Percentiles rank a stretch among this genome's conserved stretches.
These are phyloP conservation scores for Oreochromis aureus DNA, from an alignment of 2,113 vertebrate species.

Conservation along the genomic window DNA sequence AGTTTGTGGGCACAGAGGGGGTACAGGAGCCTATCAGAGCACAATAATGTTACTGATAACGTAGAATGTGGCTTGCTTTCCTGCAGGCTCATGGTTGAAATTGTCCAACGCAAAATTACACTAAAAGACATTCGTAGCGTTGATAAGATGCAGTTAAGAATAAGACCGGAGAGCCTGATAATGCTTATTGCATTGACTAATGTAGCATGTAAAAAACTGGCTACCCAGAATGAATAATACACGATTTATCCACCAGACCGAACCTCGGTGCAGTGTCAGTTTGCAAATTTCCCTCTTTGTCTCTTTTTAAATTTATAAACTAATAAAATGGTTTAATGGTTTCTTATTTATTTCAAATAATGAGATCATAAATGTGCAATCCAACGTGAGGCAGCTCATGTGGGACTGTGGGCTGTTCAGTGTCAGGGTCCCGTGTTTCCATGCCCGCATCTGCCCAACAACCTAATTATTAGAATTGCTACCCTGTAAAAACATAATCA, in stretches of 20 bases:
- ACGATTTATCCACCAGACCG: not conserved
- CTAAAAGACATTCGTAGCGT: not conserved
- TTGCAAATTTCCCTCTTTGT: not conserved
- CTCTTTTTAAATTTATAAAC: not conserved
- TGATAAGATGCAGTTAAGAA: not conserved
- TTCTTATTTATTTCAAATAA: not conserved
- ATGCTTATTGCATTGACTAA: not conserved
- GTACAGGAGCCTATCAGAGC: constrained; percentile 42
- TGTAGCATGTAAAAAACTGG: not conserved
- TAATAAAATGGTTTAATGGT: not conserved
- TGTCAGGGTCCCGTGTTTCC: not conserved
- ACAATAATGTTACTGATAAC: constrained; percentile 49
- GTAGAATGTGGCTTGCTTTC: not conserved
- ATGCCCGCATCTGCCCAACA: not conserved
- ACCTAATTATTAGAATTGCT: not conserved
- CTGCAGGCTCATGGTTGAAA: not conserved
- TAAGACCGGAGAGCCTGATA: not conserved
- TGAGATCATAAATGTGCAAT: not conserved
- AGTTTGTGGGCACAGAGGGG: constrained; percentile 13
- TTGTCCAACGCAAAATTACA: not conserved
- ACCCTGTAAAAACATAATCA: not conserved
- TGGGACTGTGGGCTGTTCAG: not conserved
- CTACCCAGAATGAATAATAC: not conserved
- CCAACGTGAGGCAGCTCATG: not conserved
- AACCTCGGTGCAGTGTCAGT: rapidly evolving